Conservation (phyloP, 2,113 vertebrate species). For the Tetrax tetrax region DNA sequence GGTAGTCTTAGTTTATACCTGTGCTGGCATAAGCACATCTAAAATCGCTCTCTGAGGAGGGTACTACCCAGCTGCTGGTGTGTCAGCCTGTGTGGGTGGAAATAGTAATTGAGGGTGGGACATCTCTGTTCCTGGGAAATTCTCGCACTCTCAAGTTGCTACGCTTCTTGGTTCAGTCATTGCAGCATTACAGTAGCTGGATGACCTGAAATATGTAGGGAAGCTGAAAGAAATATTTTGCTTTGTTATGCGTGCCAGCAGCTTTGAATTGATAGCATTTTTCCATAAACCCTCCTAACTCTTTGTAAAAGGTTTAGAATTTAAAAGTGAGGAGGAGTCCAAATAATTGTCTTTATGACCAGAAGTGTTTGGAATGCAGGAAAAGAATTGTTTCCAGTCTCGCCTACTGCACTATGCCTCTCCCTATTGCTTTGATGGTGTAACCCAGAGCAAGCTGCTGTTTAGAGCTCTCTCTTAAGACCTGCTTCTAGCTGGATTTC, state of each 20-base stretch:
- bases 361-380: neutral
- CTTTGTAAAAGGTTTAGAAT: neutral
- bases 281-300: neutral
- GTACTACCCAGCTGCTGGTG: neutral
- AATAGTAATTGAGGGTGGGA: neutral
- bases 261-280: neutral
- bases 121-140: neutral
- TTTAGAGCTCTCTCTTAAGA: neutral
- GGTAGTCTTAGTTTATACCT: neutral
- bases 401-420: neutral
- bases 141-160: neutral
- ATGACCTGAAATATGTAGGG: neutral
- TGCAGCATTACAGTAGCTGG: neutral
- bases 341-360: neutral
- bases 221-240: neutral
- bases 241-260: neutral
- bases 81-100: neutral
- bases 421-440: neutral
- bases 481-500: neutral
- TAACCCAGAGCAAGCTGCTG: neutral
- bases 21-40: neutral
- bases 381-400: neutral
- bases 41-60: neutral
- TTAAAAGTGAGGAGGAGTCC: neutral
- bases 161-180: neutral